Evolutionary conservation across 2,113 vertebrate species (phyloP).

Genomic region (Odocoileus virginianus): DNA sequence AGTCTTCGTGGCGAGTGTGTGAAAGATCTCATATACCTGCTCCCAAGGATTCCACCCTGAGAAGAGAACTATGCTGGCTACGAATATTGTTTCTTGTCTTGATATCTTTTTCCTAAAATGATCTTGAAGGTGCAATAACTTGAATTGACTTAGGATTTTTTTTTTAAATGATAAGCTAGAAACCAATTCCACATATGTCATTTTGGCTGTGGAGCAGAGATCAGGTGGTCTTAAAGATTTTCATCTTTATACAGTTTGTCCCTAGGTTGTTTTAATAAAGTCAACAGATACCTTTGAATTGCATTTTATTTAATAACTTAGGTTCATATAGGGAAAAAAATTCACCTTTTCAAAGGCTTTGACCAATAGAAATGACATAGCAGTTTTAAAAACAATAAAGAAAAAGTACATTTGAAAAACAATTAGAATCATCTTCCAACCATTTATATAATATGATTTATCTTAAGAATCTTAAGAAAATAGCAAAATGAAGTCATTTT

Average conservation of each 20-base stretch:
- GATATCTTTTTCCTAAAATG: not conserved
- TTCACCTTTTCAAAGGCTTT: not conserved
- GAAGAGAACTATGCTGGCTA: not conserved
- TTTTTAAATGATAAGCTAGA: not conserved
- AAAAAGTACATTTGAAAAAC: not conserved
- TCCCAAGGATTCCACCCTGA: not conserved
- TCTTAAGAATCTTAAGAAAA: not conserved
- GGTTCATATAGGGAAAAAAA: not conserved
- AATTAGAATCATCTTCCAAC: not conserved
- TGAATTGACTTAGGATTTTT: not conserved
- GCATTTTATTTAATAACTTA: not conserved
- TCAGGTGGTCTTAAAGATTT: not conserved
- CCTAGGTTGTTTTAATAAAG: not conserved
- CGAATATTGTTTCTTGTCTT: not conserved
- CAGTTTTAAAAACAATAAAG: not conserved
- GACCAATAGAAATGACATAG: not conserved
- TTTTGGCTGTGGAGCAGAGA: not conserved
- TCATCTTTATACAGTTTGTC: not conserved
- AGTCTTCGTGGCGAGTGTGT: not conserved
- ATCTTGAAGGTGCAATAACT: not conserved
- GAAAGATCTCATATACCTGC: not conserved
- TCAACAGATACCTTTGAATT: not conserved
- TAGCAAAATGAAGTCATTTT: not conserved
- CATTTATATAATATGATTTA: not conserved
- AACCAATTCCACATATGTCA: not conserved